A percentile compares a stretch with the other conserved stretches of the same genome.
Conservation (phyloP, 2,113 vertebrate genomes). For the Oryzias curvinotus region DNA sequence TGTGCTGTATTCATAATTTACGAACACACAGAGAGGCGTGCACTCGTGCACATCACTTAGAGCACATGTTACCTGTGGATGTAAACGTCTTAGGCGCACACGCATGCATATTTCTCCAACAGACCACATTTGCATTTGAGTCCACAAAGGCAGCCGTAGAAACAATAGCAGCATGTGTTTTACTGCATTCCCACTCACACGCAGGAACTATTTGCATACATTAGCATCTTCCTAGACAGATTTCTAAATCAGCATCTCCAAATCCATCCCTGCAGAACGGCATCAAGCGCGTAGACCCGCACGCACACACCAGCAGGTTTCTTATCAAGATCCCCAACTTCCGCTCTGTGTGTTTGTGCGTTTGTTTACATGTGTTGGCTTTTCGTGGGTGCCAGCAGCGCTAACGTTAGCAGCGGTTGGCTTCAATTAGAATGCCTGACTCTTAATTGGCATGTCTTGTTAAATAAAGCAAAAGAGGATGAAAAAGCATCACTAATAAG, state of each 20-base stretch:
- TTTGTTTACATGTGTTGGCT: slow-evolving; percentile 39
- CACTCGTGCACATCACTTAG: background rate
- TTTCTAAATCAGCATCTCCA: slow-evolving; percentile 68
- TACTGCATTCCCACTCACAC: slow-evolving; percentile 24
- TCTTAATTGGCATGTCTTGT: slow-evolving; percentile 65
- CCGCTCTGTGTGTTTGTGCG: slow-evolving; percentile 43
- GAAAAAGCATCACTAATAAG: slow-evolving; percentile 67
- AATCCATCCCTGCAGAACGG: slow-evolving; percentile 58
- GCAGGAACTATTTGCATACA: slow-evolving; percentile 59
- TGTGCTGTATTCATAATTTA: no score
- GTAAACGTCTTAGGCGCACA: slow-evolving; percentile 7
- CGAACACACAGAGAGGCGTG: slow-evolving; percentile 13
- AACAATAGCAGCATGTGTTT: slow-evolving; percentile 40
- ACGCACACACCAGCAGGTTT: slow-evolving; percentile 18
- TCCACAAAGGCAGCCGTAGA: slow-evolving; percentile 31
- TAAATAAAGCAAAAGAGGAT: slow-evolving; percentile 65
- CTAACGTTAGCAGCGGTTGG: slow-evolving; percentile 64
- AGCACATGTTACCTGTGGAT: slow-evolving; percentile 10
- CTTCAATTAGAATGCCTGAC: slow-evolving; percentile 63
- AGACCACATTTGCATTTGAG: slow-evolving; percentile 50
- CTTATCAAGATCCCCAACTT: slow-evolving; percentile 27
- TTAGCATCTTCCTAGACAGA: slow-evolving; percentile 72
- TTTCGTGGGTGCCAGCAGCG: slow-evolving; percentile 63
- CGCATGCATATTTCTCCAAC: slow-evolving; percentile 6
- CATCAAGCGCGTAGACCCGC: slow-evolving; percentile 7